These are phyloP conservation scores for Siniperca scherzeri DNA, from an alignment of 2,797 vertebrate genomes.

Conservation along the genomic window DNA sequence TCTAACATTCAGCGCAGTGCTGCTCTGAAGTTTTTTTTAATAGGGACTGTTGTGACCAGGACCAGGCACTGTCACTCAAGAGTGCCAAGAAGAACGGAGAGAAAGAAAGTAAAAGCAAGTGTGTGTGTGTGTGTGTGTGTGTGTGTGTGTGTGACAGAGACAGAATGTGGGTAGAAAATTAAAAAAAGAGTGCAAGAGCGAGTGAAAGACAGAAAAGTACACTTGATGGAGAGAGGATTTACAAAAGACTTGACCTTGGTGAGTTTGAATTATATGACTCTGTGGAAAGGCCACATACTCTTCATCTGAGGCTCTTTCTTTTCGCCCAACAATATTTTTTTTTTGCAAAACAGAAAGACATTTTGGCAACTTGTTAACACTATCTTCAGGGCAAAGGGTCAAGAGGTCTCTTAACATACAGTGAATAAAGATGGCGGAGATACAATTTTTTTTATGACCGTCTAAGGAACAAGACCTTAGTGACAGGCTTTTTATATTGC, in stretches of 20 bases:
- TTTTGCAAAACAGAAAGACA: constrained; percentile 41
- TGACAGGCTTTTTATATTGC: constrained; percentile 37
- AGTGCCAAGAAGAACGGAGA: constrained; percentile 45
- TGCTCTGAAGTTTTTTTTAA: constrained; percentile 9
- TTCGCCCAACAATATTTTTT: constrained; percentile 16
- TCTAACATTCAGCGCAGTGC: not conserved
- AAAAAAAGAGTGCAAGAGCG: constrained; percentile 12
- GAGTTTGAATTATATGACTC: constrained; percentile 67
- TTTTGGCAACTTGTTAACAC: constrained; percentile 59
- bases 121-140: not conserved
- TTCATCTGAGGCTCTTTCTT: constrained; percentile 43
- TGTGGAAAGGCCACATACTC: constrained; percentile 38
- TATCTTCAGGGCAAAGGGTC: constrained; percentile 55
- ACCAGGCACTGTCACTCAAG: constrained; percentile 34
- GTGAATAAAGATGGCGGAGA: constrained; percentile 56
- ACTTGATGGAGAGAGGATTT: constrained; percentile 58
- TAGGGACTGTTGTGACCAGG: constrained; percentile 1
- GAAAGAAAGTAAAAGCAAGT: constrained; percentile 27
- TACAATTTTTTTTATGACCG: constrained; percentile 35
- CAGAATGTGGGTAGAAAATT: constrained; percentile 20
- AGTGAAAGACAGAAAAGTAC: constrained; percentile 49
- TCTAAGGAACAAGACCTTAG: constrained; percentile 52
- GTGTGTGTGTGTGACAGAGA: constrained; percentile 13
- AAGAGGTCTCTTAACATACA: constrained; percentile 62
- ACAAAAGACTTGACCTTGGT: constrained; percentile 72